Conservation (phyloP, 2,888 invertebrate genomes). For the Mesoligia furuncula region DNA sequence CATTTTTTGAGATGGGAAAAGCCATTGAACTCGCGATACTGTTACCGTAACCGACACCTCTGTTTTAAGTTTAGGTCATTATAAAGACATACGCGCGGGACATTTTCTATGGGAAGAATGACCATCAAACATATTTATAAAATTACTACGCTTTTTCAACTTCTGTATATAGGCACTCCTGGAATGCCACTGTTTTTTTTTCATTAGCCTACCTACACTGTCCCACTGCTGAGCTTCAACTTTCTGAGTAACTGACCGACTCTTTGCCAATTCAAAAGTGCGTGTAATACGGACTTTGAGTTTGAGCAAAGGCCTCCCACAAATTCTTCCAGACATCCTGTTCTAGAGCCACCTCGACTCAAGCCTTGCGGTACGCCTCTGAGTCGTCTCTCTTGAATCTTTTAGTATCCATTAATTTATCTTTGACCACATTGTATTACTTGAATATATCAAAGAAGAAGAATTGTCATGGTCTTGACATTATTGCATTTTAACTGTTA, state of each 20-base stretch:
- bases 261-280: no score
- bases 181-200: background rate
- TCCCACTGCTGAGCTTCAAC: background rate
- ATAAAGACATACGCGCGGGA: no score
- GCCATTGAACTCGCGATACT: no score
- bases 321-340: background rate
- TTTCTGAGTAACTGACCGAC: background rate
- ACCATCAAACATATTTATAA: no score
- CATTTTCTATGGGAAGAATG: no score
- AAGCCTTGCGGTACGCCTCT: background rate
- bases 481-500: slow-evolving; percentile 60
- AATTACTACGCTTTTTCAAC: no score
- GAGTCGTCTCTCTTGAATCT: slow-evolving; percentile 54
- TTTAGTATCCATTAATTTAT: slow-evolving; percentile 70
- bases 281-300: background rate
- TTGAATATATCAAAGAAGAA: slow-evolving; percentile 65
- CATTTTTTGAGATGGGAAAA: no score
- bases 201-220: background rate
- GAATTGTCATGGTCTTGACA: slow-evolving; percentile 52
- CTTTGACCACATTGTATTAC: slow-evolving; percentile 59
- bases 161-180: no score
- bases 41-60: no score
- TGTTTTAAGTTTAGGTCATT: no score
- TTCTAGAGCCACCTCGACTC: no score
- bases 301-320: background rate